A percentile compares a stretch with the other conserved stretches of the same genome.
These are phyloP conservation scores for Ascaphus truei DNA, from an alignment of 2,113 vertebrate species.

Conservation along the genomic window DNA sequence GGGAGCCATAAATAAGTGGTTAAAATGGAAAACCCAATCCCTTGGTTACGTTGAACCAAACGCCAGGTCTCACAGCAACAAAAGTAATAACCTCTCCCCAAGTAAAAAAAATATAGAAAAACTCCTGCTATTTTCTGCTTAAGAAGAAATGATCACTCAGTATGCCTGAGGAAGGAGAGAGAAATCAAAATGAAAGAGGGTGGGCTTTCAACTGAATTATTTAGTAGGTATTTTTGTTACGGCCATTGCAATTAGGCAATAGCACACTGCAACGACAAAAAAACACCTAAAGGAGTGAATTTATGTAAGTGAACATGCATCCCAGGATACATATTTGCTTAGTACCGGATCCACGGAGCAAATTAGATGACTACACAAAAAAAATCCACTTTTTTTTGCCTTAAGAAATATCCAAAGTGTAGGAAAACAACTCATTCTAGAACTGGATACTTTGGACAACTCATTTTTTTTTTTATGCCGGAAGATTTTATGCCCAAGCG, in stretches of 20 bases:
- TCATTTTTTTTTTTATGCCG: not conserved
- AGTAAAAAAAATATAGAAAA: too few species aligned
- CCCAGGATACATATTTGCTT: conserved; percentile 24
- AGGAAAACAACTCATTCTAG: not conserved
- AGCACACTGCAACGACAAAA: not conserved
- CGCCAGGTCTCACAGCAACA: too few species aligned
- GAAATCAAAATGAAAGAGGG: not conserved
- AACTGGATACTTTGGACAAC: not conserved
- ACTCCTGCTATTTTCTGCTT: too few species aligned
- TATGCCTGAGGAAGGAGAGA: not conserved
- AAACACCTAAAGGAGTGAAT: conserved; percentile 9
- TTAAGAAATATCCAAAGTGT: not conserved
- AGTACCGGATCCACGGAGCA: conserved; percentile 9
- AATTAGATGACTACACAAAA: conserved; percentile 1
- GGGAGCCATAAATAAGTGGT: too few species aligned
- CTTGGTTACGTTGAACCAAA: too few species aligned
- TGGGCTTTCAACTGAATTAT: conserved; percentile 20
- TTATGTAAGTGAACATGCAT: conserved; percentile 8
- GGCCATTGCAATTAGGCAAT: conserved; percentile 16
- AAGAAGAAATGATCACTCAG: too few species aligned
- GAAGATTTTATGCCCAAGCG: not conserved
- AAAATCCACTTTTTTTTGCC: not conserved
- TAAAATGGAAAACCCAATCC: too few species aligned
- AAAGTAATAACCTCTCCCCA: too few species aligned
- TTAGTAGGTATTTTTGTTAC: conserved; percentile 19